These are phyloP conservation scores for Polyergus mexicanus DNA, from an alignment of 1,140 invertebrate species.

Conservation along the genomic window DNA sequence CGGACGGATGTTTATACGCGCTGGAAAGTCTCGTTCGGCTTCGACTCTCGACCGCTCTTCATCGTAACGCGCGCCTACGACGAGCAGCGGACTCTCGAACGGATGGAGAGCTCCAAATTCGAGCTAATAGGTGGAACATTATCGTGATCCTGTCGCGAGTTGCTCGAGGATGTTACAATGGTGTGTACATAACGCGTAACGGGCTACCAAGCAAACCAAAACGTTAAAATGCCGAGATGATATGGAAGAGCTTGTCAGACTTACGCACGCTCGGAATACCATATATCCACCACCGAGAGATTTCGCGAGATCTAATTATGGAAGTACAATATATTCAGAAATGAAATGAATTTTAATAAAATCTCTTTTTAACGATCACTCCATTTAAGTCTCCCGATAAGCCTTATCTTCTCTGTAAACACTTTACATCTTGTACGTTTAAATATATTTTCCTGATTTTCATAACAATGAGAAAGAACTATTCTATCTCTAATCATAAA, in stretches of 20 bases:
- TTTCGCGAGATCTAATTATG: not conserved
- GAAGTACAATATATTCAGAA: no score
- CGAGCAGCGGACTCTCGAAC: slow-evolving; percentile 61
- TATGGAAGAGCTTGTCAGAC: slow-evolving; percentile 25
- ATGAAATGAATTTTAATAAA: slow-evolving; percentile 40
- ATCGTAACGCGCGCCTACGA: slow-evolving; percentile 48
- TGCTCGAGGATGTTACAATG: slow-evolving; percentile 46
- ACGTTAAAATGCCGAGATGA: slow-evolving; percentile 23
- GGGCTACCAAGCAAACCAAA: slow-evolving; percentile 35
- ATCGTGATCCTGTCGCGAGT: slow-evolving; percentile 52
- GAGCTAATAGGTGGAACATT: slow-evolving; percentile 75
- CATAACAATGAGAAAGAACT: not conserved
- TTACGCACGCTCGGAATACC: not conserved
- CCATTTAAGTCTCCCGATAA: not conserved
- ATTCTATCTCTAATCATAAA: not conserved
- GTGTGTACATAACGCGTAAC: slow-evolving; percentile 42
- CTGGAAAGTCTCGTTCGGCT: slow-evolving; percentile 66
- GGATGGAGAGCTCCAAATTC: slow-evolving; percentile 76
- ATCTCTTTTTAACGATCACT: slow-evolving; percentile 6
- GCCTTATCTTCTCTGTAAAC: not conserved
- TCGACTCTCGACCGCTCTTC: slow-evolving; percentile 65
- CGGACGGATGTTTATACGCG: slow-evolving; percentile 79
- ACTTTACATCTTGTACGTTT: not conserved
- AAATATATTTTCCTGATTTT: slow-evolving; percentile 4
- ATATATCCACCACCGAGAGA: slow-evolving; percentile 7